Conservation (phyloP, 2,113 vertebrate genomes). For the Dasyurus viverrinus region DNA sequence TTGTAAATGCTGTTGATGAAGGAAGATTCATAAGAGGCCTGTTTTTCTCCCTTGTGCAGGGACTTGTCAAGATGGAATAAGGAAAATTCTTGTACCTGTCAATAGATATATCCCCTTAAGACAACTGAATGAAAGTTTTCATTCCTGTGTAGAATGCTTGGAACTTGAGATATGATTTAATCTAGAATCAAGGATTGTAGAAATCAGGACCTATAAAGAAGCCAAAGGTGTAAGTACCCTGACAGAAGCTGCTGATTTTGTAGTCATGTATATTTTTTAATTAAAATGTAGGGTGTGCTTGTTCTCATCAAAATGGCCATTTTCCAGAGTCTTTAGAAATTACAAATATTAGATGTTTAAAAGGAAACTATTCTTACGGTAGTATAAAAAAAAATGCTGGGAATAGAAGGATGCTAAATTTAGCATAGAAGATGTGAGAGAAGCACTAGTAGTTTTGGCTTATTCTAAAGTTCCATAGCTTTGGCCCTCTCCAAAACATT, state of each 20-base stretch:
- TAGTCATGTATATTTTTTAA: not conserved
- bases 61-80: not conserved
- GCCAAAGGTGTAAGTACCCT: not conserved
- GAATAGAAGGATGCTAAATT: not conserved
- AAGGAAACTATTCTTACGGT: not conserved
- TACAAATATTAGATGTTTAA: not conserved
- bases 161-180: not conserved
- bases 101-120: not conserved
- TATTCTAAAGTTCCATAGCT: not conserved
- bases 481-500: not conserved
- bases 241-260: not conserved
- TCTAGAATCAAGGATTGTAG: not conserved
- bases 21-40: not conserved
- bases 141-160: not conserved
- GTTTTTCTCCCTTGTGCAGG: not conserved
- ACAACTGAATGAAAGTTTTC: not conserved
- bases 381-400: not conserved
- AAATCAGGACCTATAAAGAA: not conserved
- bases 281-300: not conserved
- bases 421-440: not conserved
- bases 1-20: not conserved
- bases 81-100: not conserved
- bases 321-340: not conserved
- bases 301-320: not conserved
- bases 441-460: not conserved